Evolutionary conservation across 35 echinoderm and acorn worm genomes (phyloP).

Genomic region (Lytechinus variegatus): DNA sequence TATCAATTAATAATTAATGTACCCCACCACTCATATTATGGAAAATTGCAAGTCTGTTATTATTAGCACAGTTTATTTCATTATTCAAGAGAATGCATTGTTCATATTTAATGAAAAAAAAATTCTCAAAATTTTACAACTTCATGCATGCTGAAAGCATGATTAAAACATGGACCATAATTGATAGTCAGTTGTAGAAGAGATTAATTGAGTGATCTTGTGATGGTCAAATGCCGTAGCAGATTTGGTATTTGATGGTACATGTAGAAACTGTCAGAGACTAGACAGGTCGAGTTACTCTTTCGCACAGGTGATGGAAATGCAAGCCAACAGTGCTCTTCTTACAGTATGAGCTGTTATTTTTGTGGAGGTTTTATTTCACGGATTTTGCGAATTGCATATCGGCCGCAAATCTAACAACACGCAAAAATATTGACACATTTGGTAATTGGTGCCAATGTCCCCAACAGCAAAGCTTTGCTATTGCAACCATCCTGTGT

Average conservation of each 20-base stretch:
- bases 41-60: neutral
- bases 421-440: too few relatives aligned
- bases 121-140: neutral
- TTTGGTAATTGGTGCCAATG: too few relatives aligned
- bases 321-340: neutral
- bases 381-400: too few relatives aligned
- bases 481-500: too few relatives aligned
- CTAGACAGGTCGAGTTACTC: neutral
- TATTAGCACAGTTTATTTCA: neutral
- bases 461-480: too few relatives aligned
- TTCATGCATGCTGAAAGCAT: neutral
- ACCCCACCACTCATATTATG: too few relatives aligned
- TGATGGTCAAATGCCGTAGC: neutral
- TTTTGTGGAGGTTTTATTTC: too few relatives aligned
- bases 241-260: constrained; percentile 13
- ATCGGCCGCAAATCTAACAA: too few relatives aligned
- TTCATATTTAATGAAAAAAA: too few relatives aligned
- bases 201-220: neutral
- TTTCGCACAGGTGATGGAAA: neutral
- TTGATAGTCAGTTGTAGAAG: neutral
- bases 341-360: too few relatives aligned
- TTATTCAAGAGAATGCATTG: neutral
- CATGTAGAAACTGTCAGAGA: neutral
- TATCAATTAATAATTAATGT: too few relatives aligned
- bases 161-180: too few relatives aligned